phyloP scores from a whole-genome alignment of 2,113 vertebrate genomes.

The Grammomys dolichurus region DNA sequence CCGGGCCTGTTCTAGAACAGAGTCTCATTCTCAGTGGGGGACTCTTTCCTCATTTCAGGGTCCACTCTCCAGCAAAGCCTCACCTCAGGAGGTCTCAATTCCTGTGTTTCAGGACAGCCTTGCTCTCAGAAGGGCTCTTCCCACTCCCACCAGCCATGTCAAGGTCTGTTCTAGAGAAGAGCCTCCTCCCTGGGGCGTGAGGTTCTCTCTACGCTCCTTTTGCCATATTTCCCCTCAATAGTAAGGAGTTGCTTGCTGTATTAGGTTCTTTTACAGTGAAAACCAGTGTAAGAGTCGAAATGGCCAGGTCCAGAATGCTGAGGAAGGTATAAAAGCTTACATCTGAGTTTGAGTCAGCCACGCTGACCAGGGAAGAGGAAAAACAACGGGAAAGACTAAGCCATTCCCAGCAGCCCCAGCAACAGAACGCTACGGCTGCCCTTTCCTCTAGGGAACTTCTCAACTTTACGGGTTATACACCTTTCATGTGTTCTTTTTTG shows the following conservation, averaged over 20 bases:
- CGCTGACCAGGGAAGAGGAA: too few species aligned
- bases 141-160: background rate
- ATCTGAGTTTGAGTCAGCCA: background rate
- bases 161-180: background rate
- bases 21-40: background rate
- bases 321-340: background rate
- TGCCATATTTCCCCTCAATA: background rate
- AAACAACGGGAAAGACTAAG: background rate
- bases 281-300: background rate
- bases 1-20: background rate
- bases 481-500: background rate
- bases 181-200: background rate
- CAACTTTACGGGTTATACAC: background rate
- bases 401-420: background rate
- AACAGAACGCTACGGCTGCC: background rate
- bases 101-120: background rate
- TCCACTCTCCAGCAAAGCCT: background rate
- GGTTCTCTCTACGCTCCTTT: background rate
- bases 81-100: background rate
- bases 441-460: background rate
- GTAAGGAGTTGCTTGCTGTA: background rate
- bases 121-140: background rate
- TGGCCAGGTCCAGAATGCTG: background rate
- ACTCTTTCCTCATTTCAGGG: background rate
- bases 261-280: background rate